These are phyloP conservation scores for Stichodactyla helianthus DNA, from an alignment of 64 coral and sea anemone species.

Conservation along the genomic window DNA sequence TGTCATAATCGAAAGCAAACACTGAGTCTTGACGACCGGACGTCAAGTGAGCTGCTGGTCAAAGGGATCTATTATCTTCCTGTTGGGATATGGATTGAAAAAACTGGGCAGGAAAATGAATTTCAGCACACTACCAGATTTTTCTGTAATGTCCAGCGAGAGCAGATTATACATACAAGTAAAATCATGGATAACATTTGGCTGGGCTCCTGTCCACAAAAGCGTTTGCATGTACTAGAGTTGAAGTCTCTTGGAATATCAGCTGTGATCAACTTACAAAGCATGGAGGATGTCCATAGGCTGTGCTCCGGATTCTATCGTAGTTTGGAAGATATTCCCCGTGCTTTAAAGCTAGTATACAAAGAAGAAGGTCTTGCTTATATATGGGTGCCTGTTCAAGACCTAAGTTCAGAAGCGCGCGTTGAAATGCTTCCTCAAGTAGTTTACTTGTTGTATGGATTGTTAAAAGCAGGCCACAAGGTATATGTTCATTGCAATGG, in stretches of 20 bases:
- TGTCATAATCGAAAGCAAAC: slow-evolving; percentile 11
- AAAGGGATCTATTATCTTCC: slow-evolving; percentile 18
- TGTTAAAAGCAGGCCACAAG: slow-evolving; percentile 12
- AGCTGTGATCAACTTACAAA: slow-evolving; percentile 33
- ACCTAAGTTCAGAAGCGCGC: neutral
- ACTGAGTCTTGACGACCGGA: slow-evolving; percentile 14
- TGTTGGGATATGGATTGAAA: slow-evolving; percentile 33
- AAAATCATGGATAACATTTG: slow-evolving; percentile 24
- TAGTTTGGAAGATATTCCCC: neutral
- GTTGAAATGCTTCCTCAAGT: slow-evolving; percentile 17
- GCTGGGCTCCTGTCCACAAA: slow-evolving; percentile 13
- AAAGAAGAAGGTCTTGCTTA: slow-evolving; percentile 28
- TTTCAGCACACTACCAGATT: slow-evolving; percentile 13
- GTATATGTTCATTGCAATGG: slow-evolving; percentile 30
- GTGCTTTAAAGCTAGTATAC: neutral
- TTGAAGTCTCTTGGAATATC: slow-evolving; percentile 2
- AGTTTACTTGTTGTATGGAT: slow-evolving; percentile 13
- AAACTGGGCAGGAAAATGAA: slow-evolving; percentile 25
- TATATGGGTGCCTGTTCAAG: slow-evolving; percentile 15
- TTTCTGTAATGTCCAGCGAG: neutral
- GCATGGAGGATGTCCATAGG: neutral
- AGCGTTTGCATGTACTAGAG: neutral
- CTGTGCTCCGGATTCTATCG: slow-evolving; percentile 18
- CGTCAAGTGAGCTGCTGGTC: slow-evolving; percentile 14
- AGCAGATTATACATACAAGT: neutral